Conservation (phyloP, 2,797 vertebrate genomes). For the Pogonophryne albipinna region DNA sequence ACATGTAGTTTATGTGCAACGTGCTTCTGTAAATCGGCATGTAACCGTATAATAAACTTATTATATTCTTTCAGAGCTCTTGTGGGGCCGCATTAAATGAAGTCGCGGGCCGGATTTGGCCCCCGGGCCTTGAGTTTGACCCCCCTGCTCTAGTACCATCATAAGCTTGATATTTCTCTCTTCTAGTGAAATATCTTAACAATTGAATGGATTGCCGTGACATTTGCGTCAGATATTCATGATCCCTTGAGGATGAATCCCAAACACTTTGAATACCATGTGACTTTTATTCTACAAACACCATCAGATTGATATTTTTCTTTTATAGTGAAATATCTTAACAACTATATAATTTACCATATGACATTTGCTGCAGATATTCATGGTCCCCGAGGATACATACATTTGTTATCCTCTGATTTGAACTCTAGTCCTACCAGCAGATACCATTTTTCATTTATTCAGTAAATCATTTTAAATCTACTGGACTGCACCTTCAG, state of each 20-base stretch:
- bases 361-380: too few species aligned
- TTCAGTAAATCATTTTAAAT: not conserved
- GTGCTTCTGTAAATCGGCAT: too few species aligned
- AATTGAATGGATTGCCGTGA: not conserved
- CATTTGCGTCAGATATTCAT: not conserved
- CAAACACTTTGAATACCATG: not conserved
- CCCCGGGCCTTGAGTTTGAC: too few species aligned
- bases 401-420: not conserved
- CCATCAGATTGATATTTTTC: too few species aligned
- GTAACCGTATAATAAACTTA: too few species aligned
- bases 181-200: not conserved
- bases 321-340: too few species aligned
- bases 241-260: not conserved
- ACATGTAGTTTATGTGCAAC: too few species aligned
- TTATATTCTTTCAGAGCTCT: too few species aligned
- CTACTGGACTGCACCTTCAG: too few species aligned
- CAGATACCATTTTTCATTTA: not conserved
- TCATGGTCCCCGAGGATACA: too few species aligned
- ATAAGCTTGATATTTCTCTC: not conserved
- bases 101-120: too few species aligned
- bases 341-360: not conserved
- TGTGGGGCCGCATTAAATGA: too few species aligned
- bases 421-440: not conserved
- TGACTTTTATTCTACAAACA: not conserved
- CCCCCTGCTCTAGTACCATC: not conserved